phyloP scores from a whole-genome alignment of 1,140 invertebrate genomes.

The Brachionus koreanus region DNA sequence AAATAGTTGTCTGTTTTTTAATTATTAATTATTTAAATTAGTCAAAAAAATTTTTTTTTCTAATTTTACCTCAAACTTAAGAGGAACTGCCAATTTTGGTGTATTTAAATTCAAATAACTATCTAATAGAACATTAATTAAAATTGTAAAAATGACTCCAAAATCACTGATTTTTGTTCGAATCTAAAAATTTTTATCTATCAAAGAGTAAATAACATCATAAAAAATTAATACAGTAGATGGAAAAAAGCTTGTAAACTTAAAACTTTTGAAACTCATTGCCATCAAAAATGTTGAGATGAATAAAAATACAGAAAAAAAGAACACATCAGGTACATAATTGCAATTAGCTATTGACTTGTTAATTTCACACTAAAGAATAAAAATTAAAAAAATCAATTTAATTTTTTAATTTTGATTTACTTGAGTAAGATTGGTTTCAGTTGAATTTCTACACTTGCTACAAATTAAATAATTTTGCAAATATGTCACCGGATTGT shows the following conservation, averaged over 20 bases:
- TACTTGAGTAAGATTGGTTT: neutral
- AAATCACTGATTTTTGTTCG: constrained; percentile 67
- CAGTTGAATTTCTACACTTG: neutral
- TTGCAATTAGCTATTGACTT: constrained; percentile 11
- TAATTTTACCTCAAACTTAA: constrained; percentile 51
- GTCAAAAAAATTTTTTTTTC: neutral
- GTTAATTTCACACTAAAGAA: constrained; percentile 6
- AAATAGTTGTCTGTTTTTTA: constrained; percentile 67
- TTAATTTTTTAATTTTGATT: too few relatives aligned
- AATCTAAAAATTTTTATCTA: neutral
- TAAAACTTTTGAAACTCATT: constrained; percentile 82
- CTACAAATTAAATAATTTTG: neutral
- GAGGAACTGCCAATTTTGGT: constrained; percentile 82
- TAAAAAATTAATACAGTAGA: too few relatives aligned
- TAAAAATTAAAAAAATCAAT: too few relatives aligned
- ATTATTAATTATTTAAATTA: neutral
- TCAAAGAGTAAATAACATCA: too few relatives aligned
- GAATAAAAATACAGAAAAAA: constrained; percentile 91
- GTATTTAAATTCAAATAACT: constrained; percentile 76
- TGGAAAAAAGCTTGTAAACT: constrained; percentile 87
- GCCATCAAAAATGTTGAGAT: constrained; percentile 86
- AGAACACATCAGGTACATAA: constrained; percentile 84
- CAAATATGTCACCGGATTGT: neutral
- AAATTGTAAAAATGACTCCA: constrained; percentile 91
- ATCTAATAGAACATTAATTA: constrained; percentile 83